phyloP scores from a whole-genome alignment of 2,888 invertebrate species.

The Catocala sponsa region DNA sequence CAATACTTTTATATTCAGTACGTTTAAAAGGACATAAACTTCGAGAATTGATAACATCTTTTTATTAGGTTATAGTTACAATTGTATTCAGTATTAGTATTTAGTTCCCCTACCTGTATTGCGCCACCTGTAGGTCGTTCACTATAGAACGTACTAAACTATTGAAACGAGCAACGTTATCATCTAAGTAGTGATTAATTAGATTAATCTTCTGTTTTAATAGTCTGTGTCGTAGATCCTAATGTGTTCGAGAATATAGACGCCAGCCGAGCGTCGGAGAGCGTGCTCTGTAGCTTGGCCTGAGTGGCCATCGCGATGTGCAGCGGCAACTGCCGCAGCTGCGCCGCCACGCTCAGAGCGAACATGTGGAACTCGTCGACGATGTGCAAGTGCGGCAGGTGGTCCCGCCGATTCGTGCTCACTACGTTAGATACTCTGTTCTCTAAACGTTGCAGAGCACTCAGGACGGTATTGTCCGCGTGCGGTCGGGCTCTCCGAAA shows the following conservation, averaged over 20 bases:
- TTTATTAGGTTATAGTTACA: no score
- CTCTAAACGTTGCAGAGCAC: conserved; percentile 11
- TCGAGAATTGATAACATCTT: no score
- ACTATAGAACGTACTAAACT: no score
- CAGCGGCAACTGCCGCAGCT: conserved; percentile 13
- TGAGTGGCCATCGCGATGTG: conserved; percentile 19
- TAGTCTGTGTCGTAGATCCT: not conserved
- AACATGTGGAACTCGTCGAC: conserved; percentile 17
- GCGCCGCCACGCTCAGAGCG: conserved; percentile 14
- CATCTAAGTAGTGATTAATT: not conserved
- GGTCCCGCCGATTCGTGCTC: not conserved
- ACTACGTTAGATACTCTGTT: conserved; percentile 1
- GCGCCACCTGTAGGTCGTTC: no score
- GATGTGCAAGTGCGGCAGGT: not conserved
- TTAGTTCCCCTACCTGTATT: no score
- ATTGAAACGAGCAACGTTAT: not conserved
- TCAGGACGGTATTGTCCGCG: not conserved
- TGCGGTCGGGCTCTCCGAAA: not conserved
- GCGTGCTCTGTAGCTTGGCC: conserved; percentile 11
- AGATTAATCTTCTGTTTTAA: conserved; percentile 8
- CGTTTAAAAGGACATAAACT: no score
- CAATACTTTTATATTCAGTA: no score
- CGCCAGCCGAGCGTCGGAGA: conserved; percentile 12
- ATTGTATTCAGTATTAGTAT: no score
- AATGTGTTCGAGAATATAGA: conserved; percentile 2